Conservation (phyloP, 2,888 invertebrate genomes). For the Drosophila lutescens region DNA sequence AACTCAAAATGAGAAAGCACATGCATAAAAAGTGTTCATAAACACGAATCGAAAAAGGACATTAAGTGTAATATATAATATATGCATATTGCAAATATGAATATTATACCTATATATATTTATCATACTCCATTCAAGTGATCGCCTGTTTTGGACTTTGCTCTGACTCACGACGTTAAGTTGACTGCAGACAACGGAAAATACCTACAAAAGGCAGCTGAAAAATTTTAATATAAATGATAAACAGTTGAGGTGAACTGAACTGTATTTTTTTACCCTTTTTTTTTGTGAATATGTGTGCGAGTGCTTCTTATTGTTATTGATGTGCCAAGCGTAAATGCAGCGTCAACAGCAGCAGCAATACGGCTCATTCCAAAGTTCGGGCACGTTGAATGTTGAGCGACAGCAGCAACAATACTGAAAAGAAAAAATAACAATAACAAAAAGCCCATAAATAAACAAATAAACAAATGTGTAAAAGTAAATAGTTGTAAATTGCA, state of each 20-base stretch:
- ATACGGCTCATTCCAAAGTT: constrained; percentile 60
- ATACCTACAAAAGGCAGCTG: constrained; percentile 13
- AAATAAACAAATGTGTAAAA: constrained; percentile 59
- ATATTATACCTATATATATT: not conserved
- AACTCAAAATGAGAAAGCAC: not conserved
- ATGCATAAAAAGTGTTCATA: not conserved
- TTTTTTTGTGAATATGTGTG: not conserved
- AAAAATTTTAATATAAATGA: constrained; percentile 49
- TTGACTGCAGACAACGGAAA: constrained; percentile 12
- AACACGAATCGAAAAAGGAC: not conserved
- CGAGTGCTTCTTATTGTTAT: constrained; percentile 44
- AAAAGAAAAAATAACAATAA: constrained; percentile 19
- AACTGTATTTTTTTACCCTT: not conserved
- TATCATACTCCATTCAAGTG: constrained; percentile 12
- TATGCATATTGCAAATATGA: not conserved
- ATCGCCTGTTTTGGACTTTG: constrained; percentile 37
- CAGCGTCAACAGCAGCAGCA: constrained; percentile 49
- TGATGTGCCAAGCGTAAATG: constrained; percentile 46
- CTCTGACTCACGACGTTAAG: constrained; percentile 31
- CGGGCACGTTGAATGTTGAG: constrained; percentile 53
- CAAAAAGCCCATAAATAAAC: constrained; percentile 66
- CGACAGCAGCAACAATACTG: constrained; percentile 13
- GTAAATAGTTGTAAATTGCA: constrained; percentile 57
- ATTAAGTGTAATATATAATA: not conserved
- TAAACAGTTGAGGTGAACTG: constrained; percentile 61